A percentile compares a stretch with the other conserved stretches of the same genome.
Conservation (phyloP, 2,113 vertebrate genomes). For the Grallaria varia region DNA sequence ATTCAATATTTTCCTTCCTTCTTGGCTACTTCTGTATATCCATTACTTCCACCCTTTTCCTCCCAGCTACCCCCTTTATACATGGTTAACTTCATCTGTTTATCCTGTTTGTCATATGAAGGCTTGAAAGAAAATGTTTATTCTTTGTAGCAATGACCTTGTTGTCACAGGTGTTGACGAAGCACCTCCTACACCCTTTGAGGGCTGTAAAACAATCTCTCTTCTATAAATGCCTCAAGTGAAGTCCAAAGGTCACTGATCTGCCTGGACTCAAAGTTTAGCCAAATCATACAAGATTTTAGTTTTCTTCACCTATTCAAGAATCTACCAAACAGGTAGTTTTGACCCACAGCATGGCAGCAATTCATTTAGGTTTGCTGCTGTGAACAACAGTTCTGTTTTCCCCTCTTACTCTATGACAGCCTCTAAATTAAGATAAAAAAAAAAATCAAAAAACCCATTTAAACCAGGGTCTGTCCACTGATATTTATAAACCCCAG, state of each 20-base stretch:
- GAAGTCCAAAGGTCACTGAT: neutral
- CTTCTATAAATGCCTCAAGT: neutral
- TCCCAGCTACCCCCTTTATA: rapidly evolving
- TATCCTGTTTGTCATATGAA: neutral
- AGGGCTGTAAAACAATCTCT: neutral
- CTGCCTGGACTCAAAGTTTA: neutral
- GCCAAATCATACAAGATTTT: neutral
- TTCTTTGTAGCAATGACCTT: neutral
- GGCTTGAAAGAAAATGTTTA: neutral
- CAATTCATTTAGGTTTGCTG: constrained; percentile 33
- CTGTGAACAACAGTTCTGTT: neutral
- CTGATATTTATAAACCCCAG: neutral
- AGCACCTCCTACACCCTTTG: neutral
- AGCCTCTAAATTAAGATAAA: constrained; percentile 10
- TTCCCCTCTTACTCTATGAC: neutral
- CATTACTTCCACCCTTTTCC: neutral
- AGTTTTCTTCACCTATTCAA: neutral
- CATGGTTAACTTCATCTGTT: neutral
- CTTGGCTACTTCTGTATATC: neutral
- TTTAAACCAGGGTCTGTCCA: neutral
- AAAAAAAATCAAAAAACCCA: neutral
- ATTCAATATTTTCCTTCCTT: neutral
- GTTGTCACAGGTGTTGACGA: neutral
- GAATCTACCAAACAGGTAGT: neutral
- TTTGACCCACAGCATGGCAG: neutral